Percentiles rank a stretch among this genome's conserved stretches.
Conservation (phyloP, 2,113 vertebrate genomes). For the Sinosuthora webbiana region DNA sequence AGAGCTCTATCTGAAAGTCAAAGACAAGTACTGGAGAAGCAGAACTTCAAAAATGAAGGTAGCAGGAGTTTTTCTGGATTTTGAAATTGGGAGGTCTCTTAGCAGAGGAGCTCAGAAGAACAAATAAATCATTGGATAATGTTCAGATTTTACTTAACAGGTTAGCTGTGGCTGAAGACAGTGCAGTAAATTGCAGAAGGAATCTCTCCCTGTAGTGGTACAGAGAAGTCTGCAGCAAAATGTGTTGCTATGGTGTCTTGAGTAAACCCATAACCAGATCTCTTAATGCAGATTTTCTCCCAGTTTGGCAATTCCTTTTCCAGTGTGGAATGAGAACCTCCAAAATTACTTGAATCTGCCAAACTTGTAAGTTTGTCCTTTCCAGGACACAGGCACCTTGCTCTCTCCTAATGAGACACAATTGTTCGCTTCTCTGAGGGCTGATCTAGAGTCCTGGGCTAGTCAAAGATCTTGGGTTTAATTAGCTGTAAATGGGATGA, state of each 20-base stretch:
- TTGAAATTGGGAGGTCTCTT: neutral
- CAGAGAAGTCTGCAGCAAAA: neutral
- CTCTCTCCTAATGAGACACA: neutral
- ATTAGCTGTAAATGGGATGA: neutral
- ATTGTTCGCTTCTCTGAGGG: fast-evolving
- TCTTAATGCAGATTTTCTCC: neutral
- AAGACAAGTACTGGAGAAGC: neutral
- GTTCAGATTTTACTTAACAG: neutral
- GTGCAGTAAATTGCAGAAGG: neutral
- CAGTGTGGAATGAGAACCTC: neutral
- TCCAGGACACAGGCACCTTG: neutral
- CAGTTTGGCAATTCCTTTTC: neutral
- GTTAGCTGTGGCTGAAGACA: neutral
- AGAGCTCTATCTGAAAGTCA: neutral
- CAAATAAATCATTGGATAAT: neutral
- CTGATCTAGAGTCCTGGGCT: neutral
- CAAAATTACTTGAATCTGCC: neutral
- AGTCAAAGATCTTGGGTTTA: neutral
- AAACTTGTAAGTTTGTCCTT: neutral
- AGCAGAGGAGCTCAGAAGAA: neutral
- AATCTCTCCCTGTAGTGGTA: neutral
- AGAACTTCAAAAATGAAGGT: neutral
- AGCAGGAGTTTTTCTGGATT: neutral
- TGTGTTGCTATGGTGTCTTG: neutral
- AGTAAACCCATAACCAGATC: neutral